These are phyloP conservation scores for Chymomyza costata DNA, from an alignment of 1,140 invertebrate genomes.

Conservation along the genomic window DNA sequence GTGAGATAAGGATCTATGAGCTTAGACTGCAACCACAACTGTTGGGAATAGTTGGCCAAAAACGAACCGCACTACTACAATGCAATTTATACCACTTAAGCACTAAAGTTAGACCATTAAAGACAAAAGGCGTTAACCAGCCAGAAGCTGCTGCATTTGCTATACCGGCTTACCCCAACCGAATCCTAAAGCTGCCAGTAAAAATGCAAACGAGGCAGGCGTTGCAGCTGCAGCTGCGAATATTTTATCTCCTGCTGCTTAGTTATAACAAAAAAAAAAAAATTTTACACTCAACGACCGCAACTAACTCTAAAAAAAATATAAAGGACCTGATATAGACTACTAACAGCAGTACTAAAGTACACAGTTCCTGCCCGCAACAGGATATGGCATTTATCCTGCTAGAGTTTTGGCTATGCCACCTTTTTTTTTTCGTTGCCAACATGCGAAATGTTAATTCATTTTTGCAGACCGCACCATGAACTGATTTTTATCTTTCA, in stretches of 20 bases:
- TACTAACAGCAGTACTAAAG: constrained; percentile 3
- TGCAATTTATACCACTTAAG: constrained; percentile 70
- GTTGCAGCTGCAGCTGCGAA: constrained; percentile 37
- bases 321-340: constrained; percentile 25
- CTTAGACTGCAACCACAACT: constrained; percentile 35
- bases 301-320: too few relatives aligned
- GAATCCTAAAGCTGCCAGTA: too few relatives aligned
- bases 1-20: constrained; percentile 52
- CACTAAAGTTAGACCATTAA: constrained; percentile 66
- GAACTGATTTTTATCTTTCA: constrained; percentile 62
- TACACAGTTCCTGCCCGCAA: constrained; percentile 22
- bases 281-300: too few relatives aligned
- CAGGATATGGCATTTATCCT: constrained; percentile 10
- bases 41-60: too few relatives aligned
- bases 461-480: constrained; percentile 43
- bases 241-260: constrained; percentile 51
- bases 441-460: constrained; percentile 71
- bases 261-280: constrained; percentile 18
- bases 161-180: too few relatives aligned
- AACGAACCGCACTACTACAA: too few relatives aligned
- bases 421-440: constrained; percentile 25
- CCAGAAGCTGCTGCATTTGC: constrained; percentile 20
- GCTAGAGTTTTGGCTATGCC: constrained; percentile 3
- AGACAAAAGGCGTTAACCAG: constrained; percentile 59
- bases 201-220: constrained; percentile 36